These are phyloP conservation scores for Cylas formicarius DNA, from an alignment of 1,140 invertebrate genomes.

Conservation along the genomic window DNA sequence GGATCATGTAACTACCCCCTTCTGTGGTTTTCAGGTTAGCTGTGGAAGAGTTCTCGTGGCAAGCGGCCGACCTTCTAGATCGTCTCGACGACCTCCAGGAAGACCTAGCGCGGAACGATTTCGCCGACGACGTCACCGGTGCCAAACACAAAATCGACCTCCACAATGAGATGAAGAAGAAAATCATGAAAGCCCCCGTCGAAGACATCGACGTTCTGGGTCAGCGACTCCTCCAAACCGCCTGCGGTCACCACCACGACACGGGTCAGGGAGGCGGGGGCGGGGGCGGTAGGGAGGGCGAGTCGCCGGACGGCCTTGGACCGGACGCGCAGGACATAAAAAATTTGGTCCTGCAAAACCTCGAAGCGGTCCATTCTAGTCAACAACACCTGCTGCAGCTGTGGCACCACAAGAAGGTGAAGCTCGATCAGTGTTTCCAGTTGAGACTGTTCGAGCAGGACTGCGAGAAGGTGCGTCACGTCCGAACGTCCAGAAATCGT, in stretches of 20 bases:
- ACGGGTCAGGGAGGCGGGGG: constrained; percentile 40
- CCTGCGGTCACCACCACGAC: constrained; percentile 37
- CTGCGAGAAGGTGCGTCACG: constrained; percentile 75
- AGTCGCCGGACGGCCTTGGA: constrained; percentile 34
- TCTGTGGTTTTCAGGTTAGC: constrained; percentile 62
- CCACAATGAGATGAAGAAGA: constrained; percentile 90
- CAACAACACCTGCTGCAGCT: constrained; percentile 86
- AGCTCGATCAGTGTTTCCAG: constrained; percentile 93
- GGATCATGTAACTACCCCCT: too few species aligned
- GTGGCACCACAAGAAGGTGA: constrained; percentile 89
- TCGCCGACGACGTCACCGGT: constrained; percentile 84
- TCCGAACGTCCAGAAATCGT: constrained; percentile 2
- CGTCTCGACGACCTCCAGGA: constrained; percentile 86
- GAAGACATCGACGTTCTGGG: constrained; percentile 79
- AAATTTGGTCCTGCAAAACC: constrained; percentile 63
- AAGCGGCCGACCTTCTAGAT: constrained; percentile 85
- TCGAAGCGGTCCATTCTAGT: constrained; percentile 77
- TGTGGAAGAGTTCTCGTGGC: constrained; percentile 92
- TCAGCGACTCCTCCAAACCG: constrained; percentile 48
- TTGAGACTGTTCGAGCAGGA: constrained; percentile 93
- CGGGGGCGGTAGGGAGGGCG: constrained; percentile 43
- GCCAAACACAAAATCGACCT: constrained; percentile 86
- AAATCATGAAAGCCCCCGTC: constrained; percentile 86
- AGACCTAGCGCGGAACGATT: constrained; percentile 82
- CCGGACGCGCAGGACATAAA: constrained; percentile 38